Evolutionary conservation across 2,113 vertebrate genomes (phyloP), one percentile per base, ranked within the genome.

Genomic region (Chauna torquata): DNA sequence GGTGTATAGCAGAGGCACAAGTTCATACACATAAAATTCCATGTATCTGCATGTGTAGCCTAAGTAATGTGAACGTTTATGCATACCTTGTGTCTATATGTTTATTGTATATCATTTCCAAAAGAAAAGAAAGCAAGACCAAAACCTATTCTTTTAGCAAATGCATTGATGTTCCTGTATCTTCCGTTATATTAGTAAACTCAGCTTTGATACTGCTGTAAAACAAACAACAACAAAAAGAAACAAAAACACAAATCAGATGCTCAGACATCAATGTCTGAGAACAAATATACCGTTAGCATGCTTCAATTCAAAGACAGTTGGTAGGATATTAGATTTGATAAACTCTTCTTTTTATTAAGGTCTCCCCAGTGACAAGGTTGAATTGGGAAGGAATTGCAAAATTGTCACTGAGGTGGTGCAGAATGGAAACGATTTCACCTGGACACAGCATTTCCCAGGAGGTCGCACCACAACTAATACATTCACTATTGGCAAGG

Each of bases 381-480:
- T 83, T 3, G 98, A 99, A 94, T 98, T 98, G 96, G 99, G 97
- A 66, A 97, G 95, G 61, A 97, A 98, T 86, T 99, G 98, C 97
- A 99, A 99, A 96, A 96, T 98, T 36, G 86, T 99, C 95, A 99
- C 99, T 0, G 99, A 99, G 93, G 98, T 99, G 82, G 94, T 98
- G 44, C 99, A 99, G 97, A 98, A 98, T 0, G 99, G 99, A 23
- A 95, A 99, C 25, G 96, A 98, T 82, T 99, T 99, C 96, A 94
- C 94, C 62, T 99, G 99, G 99, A 97, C 98, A 3, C 99, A 99
- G 93, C 59, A 98, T 64, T 99, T 99, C 92, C 98, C 99, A 1
- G 93, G 97, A 6, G 98, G 98, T 38, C 98, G 96, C 61, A 98
- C 86, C 69, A 97, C 99, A 17, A 98, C 95, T 97, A 99, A 99